Percentiles rank a stretch among this genome's conserved stretches.
Conservation (phyloP, 2,797 vertebrate species). For the Melanotaenia boesemani region DNA sequence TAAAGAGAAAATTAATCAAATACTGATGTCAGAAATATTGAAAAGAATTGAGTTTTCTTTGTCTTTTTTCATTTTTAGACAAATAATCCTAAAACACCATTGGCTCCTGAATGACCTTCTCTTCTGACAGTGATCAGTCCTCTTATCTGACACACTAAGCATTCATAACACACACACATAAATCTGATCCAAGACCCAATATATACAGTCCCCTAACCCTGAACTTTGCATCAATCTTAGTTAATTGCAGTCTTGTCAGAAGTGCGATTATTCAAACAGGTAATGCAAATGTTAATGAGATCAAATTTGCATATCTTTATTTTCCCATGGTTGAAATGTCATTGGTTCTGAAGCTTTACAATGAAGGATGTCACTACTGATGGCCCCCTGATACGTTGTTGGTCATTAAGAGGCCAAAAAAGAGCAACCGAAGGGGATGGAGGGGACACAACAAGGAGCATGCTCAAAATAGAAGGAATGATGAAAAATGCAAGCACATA, state of each 20-base stretch:
- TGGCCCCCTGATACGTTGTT: slow-evolving; percentile 92
- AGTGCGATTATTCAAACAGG: slow-evolving; percentile 98
- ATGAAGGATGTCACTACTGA: slow-evolving; percentile 96
- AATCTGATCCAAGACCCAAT: slow-evolving; percentile 74
- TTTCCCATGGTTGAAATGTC: slow-evolving; percentile 98
- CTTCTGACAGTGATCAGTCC: slow-evolving; percentile 69
- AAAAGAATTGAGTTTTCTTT: not conserved
- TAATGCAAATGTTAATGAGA: slow-evolving; percentile 99
- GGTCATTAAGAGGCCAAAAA: slow-evolving; percentile 90
- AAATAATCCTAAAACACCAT: not conserved
- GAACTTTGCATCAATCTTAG: slow-evolving; percentile 99
- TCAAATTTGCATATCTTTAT: slow-evolving; percentile 99
- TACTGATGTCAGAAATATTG: not conserved
- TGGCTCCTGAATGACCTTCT: slow-evolving; percentile 67
- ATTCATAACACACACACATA: slow-evolving; percentile 37
- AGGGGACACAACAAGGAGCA: slow-evolving; percentile 62
- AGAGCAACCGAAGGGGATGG: slow-evolving; percentile 55
- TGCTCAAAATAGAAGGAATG: slow-evolving; percentile 27
- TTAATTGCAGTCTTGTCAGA: slow-evolving; percentile 99
- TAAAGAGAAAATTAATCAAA: not conserved
- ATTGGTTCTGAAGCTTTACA: slow-evolving; percentile 96
- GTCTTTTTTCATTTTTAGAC: not conserved
- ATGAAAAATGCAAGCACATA: slow-evolving; percentile 27
- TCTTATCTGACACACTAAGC: slow-evolving; percentile 56
- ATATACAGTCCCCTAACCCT: slow-evolving; percentile 86